Conservation (phyloP, 2,113 vertebrate species). For the Sciurus niger region DNA sequence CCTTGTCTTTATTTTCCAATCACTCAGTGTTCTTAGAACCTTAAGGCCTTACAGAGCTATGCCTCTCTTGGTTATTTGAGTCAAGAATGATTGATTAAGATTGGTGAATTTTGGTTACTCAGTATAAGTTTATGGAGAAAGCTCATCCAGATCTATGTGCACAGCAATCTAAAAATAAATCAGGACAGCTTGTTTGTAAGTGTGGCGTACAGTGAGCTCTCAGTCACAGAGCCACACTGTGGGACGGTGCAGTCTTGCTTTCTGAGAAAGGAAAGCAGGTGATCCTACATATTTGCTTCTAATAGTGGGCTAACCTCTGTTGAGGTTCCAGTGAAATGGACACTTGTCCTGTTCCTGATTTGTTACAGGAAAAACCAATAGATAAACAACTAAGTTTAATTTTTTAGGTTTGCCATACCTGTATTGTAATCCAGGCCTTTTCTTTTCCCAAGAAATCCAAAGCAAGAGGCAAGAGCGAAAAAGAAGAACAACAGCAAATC, state of each 20-base stretch:
- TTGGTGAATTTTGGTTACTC: background rate
- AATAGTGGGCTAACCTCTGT: background rate
- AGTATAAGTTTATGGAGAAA: background rate
- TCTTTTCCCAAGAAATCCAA: slow-evolving; percentile 95
- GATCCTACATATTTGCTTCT: background rate
- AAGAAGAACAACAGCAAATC: slow-evolving; percentile 98
- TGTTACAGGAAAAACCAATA: slow-evolving; percentile 55
- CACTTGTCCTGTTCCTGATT: background rate
- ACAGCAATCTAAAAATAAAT: slow-evolving; percentile 1
- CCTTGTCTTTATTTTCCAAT: background rate
- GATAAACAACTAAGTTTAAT: background rate
- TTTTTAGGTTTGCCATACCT: slow-evolving; percentile 37
- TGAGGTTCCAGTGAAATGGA: background rate
- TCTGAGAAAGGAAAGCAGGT: background rate
- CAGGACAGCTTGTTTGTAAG: background rate
- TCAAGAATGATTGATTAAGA: slow-evolving; percentile 24
- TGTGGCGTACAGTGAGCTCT: background rate
- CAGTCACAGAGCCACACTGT: background rate
- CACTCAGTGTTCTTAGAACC: background rate
- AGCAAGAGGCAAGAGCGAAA: slow-evolving; percentile 98
- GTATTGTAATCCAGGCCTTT: slow-evolving; percentile 83
- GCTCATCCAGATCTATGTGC: background rate
- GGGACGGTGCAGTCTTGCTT: background rate
- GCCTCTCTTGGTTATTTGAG: background rate
- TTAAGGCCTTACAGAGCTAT: background rate